These are phyloP conservation scores for Picathartes gymnocephalus DNA, from an alignment of 2,113 vertebrate species.

Conservation along the genomic window DNA sequence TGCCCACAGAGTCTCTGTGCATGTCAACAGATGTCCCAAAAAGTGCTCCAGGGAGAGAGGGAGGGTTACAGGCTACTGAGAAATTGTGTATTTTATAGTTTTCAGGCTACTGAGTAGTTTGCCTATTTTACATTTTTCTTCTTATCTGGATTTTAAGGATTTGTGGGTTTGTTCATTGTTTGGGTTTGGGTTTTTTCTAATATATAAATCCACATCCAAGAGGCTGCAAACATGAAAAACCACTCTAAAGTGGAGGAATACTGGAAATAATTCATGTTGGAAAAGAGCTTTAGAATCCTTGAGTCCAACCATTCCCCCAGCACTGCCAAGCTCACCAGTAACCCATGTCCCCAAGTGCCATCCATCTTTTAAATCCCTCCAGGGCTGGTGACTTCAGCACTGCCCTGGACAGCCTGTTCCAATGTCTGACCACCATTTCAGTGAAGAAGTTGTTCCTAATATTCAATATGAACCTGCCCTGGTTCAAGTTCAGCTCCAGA, in stretches of 20 bases:
- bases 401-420: background rate
- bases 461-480: background rate
- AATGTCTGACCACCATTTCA: background rate
- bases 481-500: fast-evolving
- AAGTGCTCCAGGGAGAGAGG: background rate
- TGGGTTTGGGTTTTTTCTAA: background rate
- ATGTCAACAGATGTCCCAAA: background rate
- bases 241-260: background rate
- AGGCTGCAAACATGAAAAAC: background rate
- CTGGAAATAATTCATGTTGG: background rate
- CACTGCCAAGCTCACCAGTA: background rate
- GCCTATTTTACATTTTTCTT: background rate
- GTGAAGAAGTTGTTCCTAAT: background rate
- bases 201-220: background rate
- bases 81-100: background rate
- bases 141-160: background rate
- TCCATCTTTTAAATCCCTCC: background rate
- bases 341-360: background rate
- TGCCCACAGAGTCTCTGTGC: background rate
- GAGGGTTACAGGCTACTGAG: background rate
- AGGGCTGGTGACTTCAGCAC: background rate
- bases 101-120: background rate
- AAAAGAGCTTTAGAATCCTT: background rate
- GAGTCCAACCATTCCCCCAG: background rate
- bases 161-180: background rate